phyloP scores from a whole-genome alignment of 2,888 invertebrate species.

The Myopa testacea region DNA sequence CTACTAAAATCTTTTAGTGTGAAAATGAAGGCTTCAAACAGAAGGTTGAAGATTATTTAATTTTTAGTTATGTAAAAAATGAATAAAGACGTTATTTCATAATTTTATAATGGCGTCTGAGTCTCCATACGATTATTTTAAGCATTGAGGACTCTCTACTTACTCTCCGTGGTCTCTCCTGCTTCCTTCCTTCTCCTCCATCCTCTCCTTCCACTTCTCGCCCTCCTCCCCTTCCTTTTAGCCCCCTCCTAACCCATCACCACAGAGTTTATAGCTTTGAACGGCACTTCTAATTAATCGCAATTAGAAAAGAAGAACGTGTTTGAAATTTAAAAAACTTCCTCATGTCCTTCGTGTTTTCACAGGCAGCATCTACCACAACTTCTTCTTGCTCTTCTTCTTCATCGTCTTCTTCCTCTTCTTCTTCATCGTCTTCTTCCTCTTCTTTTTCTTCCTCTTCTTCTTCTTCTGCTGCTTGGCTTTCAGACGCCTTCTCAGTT shows the following conservation, averaged over 20 bases:
- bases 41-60: too few relatives aligned
- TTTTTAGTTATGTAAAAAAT: too few relatives aligned
- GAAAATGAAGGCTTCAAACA: too few relatives aligned
- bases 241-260: neutral
- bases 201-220: neutral
- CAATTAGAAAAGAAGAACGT: conserved; percentile 29
- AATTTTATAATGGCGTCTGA: too few relatives aligned
- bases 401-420: neutral
- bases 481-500: neutral
- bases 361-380: neutral
- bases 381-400: neutral
- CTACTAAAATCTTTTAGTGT: too few relatives aligned
- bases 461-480: neutral
- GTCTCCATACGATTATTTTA: too few relatives aligned
- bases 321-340: conserved; percentile 12
- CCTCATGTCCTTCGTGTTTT: neutral
- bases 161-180: too few relatives aligned
- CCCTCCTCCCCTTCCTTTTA: neutral
- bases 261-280: neutral
- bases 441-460: too few relatives aligned
- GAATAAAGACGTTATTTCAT: too few relatives aligned
- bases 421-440: neutral
- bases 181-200: too few relatives aligned
- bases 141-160: too few relatives aligned
- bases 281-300: conserved; percentile 24